phyloP scores from a whole-genome alignment of 2,888 invertebrate species.

The Cryptocephalus primarius region DNA sequence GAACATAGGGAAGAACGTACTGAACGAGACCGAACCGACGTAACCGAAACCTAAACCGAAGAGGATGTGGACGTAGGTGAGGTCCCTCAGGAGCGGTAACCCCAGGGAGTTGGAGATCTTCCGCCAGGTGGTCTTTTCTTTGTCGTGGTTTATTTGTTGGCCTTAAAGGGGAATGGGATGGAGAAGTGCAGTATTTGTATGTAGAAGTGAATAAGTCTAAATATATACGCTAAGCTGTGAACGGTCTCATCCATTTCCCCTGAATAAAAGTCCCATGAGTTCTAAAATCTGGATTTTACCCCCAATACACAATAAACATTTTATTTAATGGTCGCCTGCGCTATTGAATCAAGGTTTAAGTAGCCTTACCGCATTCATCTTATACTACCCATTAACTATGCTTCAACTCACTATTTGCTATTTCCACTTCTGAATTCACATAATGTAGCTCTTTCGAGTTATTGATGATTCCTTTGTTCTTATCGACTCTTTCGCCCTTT shows the following conservation, averaged over 20 bases:
- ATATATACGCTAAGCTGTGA: too few relatives aligned
- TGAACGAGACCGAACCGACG: conserved; percentile 58
- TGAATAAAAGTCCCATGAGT: too few relatives aligned
- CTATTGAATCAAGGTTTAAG: too few relatives aligned
- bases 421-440: conserved; percentile 11
- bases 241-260: too few relatives aligned
- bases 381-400: too few relatives aligned
- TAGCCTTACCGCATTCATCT: too few relatives aligned
- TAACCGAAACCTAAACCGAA: conserved; percentile 56
- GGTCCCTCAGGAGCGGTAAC: conserved; percentile 50
- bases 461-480: conserved; percentile 5
- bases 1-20: conserved; percentile 59
- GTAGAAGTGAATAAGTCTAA: too few relatives aligned
- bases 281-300: too few relatives aligned
- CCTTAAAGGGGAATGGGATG: conserved; percentile 2
- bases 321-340: too few relatives aligned
- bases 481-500: neutral
- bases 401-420: conserved; percentile 10
- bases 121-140: conserved; percentile 11
- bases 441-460: conserved; percentile 8
- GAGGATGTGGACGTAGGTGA: conserved; percentile 54
- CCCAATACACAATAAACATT: too few relatives aligned
- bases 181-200: neutral
- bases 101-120: conserved; percentile 45
- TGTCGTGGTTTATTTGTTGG: neutral